Conservation (phyloP, 2,888 invertebrate genomes). For the Ernsta delagoae region DNA sequence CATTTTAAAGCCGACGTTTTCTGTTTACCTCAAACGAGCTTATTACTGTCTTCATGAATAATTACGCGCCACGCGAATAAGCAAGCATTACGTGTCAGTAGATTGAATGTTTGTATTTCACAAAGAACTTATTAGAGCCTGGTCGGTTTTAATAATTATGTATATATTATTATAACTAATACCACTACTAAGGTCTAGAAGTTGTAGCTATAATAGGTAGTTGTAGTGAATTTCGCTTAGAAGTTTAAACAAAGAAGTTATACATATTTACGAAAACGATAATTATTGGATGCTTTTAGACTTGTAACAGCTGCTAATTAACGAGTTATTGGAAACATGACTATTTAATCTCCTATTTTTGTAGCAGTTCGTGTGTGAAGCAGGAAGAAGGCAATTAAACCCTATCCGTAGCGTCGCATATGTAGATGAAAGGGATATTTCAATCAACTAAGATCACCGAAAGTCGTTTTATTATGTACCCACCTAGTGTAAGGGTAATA, state of each 20-base stretch:
- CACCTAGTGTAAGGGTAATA: too few relatives aligned
- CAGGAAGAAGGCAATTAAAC: too few relatives aligned
- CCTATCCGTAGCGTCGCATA: too few relatives aligned
- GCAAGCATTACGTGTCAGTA: constrained; percentile 10
- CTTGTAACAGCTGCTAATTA: constrained; percentile 22
- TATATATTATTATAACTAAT: too few relatives aligned
- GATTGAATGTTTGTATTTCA: neutral
- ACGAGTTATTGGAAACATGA: constrained; percentile 19
- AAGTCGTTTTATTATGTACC: too few relatives aligned
- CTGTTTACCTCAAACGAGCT: constrained; percentile 39
- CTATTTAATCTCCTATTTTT: neutral
- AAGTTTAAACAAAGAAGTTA: neutral
- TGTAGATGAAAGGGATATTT: too few relatives aligned
- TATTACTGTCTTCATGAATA: constrained; percentile 36
- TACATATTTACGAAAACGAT: constrained; percentile 12
- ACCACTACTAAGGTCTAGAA: too few relatives aligned
- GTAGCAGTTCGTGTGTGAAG: too few relatives aligned
- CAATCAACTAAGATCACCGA: too few relatives aligned
- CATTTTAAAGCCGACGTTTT: constrained; percentile 32
- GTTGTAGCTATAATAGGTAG: too few relatives aligned
- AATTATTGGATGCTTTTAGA: constrained; percentile 4
- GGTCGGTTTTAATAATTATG: too few relatives aligned
- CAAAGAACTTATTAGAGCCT: neutral
- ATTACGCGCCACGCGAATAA: constrained; percentile 25
- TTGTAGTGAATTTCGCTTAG: too few relatives aligned